These are phyloP conservation scores for Istiophorus platypterus DNA, from an alignment of 2,113 vertebrate species.

Conservation along the genomic window DNA sequence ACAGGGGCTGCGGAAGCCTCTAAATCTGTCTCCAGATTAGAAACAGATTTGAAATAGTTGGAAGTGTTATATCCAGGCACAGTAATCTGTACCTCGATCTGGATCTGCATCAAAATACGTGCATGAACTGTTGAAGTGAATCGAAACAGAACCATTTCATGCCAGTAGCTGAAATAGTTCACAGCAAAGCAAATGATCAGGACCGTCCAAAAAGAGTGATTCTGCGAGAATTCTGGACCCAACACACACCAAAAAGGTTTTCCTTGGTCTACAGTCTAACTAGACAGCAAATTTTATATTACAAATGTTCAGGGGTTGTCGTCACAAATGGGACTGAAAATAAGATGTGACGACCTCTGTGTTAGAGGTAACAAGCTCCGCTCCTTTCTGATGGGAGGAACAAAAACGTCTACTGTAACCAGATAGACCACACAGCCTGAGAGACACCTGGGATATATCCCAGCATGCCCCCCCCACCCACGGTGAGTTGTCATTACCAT, in stretches of 20 bases:
- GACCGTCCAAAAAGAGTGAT: too few species aligned
- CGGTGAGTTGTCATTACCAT: slow-evolving; percentile 64
- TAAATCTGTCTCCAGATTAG: too few species aligned
- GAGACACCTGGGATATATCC: slow-evolving; percentile 81
- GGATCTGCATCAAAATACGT: background rate
- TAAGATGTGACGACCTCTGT: background rate
- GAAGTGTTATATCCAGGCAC: background rate
- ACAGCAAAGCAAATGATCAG: too few species aligned
- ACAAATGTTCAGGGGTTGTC: too few species aligned
- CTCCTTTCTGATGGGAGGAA: background rate
- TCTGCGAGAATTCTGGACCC: too few species aligned
- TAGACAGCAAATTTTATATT: background rate
- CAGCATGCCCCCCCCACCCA: slow-evolving; percentile 81
- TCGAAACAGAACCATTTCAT: too few species aligned
- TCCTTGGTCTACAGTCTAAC: too few species aligned
- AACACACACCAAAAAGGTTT: background rate
- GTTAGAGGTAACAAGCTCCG: background rate
- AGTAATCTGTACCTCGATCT: background rate
- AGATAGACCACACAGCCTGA: slow-evolving; percentile 44
- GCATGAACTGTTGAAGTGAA: too few species aligned
- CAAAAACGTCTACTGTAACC: slow-evolving; percentile 8
- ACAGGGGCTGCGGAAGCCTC: too few species aligned
- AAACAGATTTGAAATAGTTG: background rate
- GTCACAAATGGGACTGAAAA: background rate
- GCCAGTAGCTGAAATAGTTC: too few species aligned